Evolutionary conservation across 2,113 vertebrate genomes (phyloP).

Genomic region (Psittacara wagleri): DNA sequence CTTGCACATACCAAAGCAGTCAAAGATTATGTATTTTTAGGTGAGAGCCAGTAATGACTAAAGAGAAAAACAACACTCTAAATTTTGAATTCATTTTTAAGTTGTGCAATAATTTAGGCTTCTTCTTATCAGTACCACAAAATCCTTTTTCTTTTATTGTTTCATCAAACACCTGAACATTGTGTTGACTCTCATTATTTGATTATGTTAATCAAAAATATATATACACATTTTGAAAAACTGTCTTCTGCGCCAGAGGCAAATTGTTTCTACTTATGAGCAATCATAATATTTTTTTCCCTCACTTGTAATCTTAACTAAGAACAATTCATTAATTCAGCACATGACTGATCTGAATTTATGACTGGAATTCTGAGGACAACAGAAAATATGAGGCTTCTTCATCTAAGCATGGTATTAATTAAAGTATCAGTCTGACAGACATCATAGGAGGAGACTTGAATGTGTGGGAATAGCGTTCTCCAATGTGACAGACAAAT

Average conservation of each 20-base stretch:
- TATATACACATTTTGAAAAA: neutral
- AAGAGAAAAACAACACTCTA: neutral
- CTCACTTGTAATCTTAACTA: neutral
- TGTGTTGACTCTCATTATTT: neutral
- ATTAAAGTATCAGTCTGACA: neutral
- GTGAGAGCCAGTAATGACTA: neutral
- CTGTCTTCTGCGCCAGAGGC: neutral
- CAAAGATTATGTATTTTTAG: neutral
- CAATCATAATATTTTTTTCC: neutral
- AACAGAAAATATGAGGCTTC: neutral
- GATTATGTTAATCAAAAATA: neutral
- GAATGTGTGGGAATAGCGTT: neutral
- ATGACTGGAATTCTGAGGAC: neutral
- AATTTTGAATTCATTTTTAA: neutral
- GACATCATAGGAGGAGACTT: neutral
- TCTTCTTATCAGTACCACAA: neutral
- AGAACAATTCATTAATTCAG: neutral
- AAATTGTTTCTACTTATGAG: neutral
- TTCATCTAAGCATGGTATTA: neutral
- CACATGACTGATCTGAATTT: neutral
- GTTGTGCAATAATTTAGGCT: neutral
- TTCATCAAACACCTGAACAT: neutral
- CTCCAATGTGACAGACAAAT: neutral
- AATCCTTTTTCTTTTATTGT: neutral
- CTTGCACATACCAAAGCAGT: neutral